Evolutionary conservation across 2,797 vertebrate genomes (phyloP), one percentile per base, ranked within the genome.

Genomic region (Centropyge bicolor): DNA sequence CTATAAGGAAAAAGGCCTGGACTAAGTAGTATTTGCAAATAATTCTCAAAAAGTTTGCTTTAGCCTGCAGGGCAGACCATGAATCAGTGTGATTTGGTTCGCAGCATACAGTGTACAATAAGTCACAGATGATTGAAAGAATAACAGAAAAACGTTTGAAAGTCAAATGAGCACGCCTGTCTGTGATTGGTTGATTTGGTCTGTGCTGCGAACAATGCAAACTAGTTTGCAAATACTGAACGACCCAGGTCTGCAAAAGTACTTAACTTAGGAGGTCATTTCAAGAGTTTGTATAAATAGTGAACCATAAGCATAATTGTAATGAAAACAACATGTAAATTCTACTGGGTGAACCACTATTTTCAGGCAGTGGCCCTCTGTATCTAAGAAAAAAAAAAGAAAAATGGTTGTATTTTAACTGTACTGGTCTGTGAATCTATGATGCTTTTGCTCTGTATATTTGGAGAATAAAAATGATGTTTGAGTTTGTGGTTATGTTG

Each of bases 391-490:
- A 88, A 89, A 82, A 78, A 86, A 70, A 35, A 82, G 70, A 80
- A 89, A 91, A 89, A 88, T 89, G 83, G 87, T 91, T 95, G 95
- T 95, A 94, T 94, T 96, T 95, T 95, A 95, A 92, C 91, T 95
- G 94, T 95, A 92, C 92, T 89, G 93, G 92, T 95, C 91, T 95
- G 94, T 96, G 95, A 96, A 94, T 93, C 92, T 95, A 92, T 96
- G 93, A 95, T 94, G 94, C 93, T 95, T 94, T 95, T 94, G 88
- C 94, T 95, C 95, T 96, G 95, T 96, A 95, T 95, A 96, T 96
- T 95, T 95, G 94, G 92, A 91, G 91, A 95, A 95, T 93, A 95
- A 95, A 92, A 91, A 85, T 83, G 80, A 93, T 86, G 92, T 91
- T 92, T 91, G 85, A 89, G 59, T 86, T 93, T 85, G 88, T 77